Evolutionary conservation across 2,113 vertebrate species (phyloP).

Genomic region (Varanus komodoensis): DNA sequence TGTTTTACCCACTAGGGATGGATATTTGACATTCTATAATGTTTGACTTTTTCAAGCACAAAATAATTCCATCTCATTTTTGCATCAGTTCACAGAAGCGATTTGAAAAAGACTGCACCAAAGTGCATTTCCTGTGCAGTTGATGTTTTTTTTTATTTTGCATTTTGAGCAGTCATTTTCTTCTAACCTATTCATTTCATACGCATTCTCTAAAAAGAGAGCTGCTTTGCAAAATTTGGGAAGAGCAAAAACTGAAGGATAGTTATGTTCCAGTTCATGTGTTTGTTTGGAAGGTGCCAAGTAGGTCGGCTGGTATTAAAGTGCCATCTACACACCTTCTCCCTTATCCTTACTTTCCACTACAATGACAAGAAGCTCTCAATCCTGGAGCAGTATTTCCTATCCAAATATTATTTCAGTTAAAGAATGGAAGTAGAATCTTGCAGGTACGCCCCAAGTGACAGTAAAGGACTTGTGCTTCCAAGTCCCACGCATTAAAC

Average conservation of each 20-base stretch:
- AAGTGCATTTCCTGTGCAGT: no score
- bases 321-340: no score
- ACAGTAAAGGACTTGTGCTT: constrained; percentile 22
- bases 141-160: neutral
- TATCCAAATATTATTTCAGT: neutral
- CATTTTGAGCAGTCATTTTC: neutral
- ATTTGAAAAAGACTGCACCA: neutral
- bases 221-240: neutral
- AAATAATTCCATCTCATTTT: neutral
- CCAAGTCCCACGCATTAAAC: constrained; percentile 21
- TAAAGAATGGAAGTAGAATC: constrained; percentile 8
- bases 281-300: neutral
- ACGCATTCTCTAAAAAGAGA: neutral
- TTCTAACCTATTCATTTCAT: neutral
- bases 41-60: neutral
- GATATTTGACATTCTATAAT: neutral
- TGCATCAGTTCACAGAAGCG: neutral
- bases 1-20: neutral
- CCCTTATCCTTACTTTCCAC: neutral
- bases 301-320: neutral
- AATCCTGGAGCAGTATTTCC: neutral
- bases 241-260: neutral
- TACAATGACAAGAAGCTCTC: neutral
- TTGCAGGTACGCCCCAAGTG: neutral
- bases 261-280: neutral